Base-by-base conservation (phyloP, 2,888 invertebrate species). In the Drosophila recens region DNA sequence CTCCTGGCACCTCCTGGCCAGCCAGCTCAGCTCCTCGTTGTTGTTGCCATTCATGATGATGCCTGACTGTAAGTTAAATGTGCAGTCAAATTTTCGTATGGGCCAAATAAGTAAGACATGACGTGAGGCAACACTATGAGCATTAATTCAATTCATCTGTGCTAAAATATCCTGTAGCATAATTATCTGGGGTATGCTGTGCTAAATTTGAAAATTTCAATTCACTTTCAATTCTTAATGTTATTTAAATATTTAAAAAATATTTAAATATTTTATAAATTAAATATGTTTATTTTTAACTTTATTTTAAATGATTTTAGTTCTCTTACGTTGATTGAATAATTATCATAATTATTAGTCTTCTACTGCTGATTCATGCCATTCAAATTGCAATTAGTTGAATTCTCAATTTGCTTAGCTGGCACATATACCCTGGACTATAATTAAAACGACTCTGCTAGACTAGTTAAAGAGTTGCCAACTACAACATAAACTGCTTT, bases 41-140 rank as follows among this genome's bases (percentile, higher is more conserved):
- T 46, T 54, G 33, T 38, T 40, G 57, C 40, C 48, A 56, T 63
- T 63, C 46, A 38, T 66, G 52, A n/a, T 43, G 48, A 17, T 46
- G 51, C 45, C 45, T 45, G 53, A 42, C 45, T 72, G 43, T 36
- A 34, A 54, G 51, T 62, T 56, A 69, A 79, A 73, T 69, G 58
- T 67, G 69, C 65, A 76, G 59, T 79, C 66, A 66, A 75, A 79
- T 73, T 73, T 78, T 53, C 62, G 46, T 43, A 51, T 63, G 45
- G 15, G 5, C 58, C 71, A 75, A 69, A 54, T 75, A 54, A 73
- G 67, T 63, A 59, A 73, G 74, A 72, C 58, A 72, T 73, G 49
- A 72, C 67, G 54, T 51, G 49, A 34, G 66, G 45, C 48, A 53
- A 53, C 53, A 42, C 58, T 45, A 33, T 52, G 38, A 38, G 51